Base-by-base conservation (phyloP, 2,113 vertebrate genomes). In the Pseudorasbora parva region DNA sequence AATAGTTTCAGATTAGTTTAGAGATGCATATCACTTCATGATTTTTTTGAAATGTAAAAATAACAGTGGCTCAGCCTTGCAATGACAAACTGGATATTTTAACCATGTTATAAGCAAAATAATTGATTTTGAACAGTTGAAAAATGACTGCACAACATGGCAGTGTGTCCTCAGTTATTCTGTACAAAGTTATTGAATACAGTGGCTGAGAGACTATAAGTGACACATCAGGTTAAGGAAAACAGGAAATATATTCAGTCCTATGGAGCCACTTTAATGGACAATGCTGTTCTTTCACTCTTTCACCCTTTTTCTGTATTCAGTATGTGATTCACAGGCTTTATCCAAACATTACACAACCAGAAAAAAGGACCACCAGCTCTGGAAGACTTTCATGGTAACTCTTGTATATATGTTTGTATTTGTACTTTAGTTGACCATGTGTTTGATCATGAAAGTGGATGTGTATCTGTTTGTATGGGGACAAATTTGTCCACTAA, bases 131-230 rank as follows among this genome's bases (percentile, higher is more conserved):
- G 19, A 45, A 45, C 41, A 37, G 9, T 3, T 12, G 9, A 14
- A 54, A 21, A 37, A 54, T 37, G 54, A 17, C 1, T 56, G 56
- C 8, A 54, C 27, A 19, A 7, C 19, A 21, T 41, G 33, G 33
- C 64, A 68, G 33, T 17, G 19, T 21, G 30, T 49, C 45, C 11
- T 73, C 68, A 71, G 11, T 15, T 43, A 37, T 59, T 59, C 1
- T 19, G 6, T 19, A 7, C 51, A 54, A 19, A 23, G 11, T 30
- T 62, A 37, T 68, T 68, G 41, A 54, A 21, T 33, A 56, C 27
- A 76, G 49, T 8, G 74, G 51, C 51, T 77, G 74, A 77, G 74
- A 77, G 74, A 57, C 74, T 77, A 49, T 37, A 8, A 41, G 47
- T 75, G 25, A 75, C 72, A 33, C 72, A 33, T 33, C 72, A 21